phyloP scores from a whole-genome alignment of 2,888 invertebrate genomes.

The Azorinus chamasolen region DNA sequence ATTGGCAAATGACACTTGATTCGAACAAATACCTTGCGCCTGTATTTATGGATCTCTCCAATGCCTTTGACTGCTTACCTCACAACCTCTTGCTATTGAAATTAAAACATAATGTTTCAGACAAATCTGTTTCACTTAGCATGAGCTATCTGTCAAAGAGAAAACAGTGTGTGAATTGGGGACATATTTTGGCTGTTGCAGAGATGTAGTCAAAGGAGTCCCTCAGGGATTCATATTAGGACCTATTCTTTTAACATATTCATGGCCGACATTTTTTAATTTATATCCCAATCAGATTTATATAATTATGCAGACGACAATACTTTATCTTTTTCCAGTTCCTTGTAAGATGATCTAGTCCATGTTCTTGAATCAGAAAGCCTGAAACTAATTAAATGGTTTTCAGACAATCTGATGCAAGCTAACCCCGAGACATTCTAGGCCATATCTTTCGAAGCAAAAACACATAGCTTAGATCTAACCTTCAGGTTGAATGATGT shows the following conservation, averaged over 20 bases:
- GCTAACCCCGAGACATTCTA: constrained; percentile 41
- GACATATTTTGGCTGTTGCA: constrained; percentile 14
- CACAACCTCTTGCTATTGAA: constrained; percentile 5
- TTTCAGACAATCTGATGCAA: constrained; percentile 30
- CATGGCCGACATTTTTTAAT: no score
- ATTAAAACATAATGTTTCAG: constrained; percentile 6
- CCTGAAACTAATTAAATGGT: constrained; percentile 30
- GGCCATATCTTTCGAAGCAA: constrained; percentile 31
- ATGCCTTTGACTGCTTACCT: constrained; percentile 14
- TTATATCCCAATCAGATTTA: background rate
- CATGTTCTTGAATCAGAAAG: constrained; percentile 12
- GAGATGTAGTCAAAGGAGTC: constrained; percentile 27
- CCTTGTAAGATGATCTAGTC: background rate
- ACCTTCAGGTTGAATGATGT: constrained; percentile 25
- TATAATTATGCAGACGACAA: constrained; percentile 49
- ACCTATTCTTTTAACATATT: constrained; percentile 24
- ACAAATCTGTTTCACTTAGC: constrained; percentile 2
- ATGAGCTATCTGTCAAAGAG: constrained; percentile 21
- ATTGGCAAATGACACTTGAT: constrained; percentile 6
- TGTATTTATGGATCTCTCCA: background rate
- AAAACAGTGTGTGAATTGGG: constrained; percentile 27
- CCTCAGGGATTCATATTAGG: constrained; percentile 27
- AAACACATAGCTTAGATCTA: constrained; percentile 17
- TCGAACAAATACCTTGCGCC: no score
- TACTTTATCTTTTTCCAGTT: constrained; percentile 16